These are phyloP conservation scores for Dicaeum eximium DNA, from an alignment of 2,113 vertebrate species.

Conservation along the genomic window DNA sequence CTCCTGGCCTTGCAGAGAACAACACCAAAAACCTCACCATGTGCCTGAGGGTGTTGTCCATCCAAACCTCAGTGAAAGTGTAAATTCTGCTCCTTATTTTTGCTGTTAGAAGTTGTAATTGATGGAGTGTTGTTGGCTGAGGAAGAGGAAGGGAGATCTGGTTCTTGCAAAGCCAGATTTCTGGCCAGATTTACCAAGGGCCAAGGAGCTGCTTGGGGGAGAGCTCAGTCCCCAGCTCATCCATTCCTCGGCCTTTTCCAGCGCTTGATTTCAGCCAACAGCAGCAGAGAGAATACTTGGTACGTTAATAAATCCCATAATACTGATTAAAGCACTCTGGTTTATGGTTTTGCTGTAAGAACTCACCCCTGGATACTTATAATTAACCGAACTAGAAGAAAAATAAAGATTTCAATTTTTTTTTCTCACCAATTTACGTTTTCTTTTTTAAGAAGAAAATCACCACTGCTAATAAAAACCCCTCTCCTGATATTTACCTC, in stretches of 20 bases:
- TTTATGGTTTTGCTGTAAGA: conserved; percentile 4
- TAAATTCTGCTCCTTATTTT: not conserved
- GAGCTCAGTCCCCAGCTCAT: not conserved
- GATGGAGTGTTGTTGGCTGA: rapidly evolving
- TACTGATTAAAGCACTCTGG: not conserved
- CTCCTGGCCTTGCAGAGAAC: not conserved
- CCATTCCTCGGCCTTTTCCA: not conserved
- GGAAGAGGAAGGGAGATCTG: not conserved
- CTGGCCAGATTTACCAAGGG: not conserved
- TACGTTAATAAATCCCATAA: not conserved
- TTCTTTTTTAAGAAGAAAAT: not conserved
- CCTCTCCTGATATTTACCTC: not conserved
- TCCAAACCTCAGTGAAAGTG: not conserved
- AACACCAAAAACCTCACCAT: rapidly evolving
- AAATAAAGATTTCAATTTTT: not conserved
- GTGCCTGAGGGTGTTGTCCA: not conserved
- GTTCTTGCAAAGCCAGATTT: not conserved
- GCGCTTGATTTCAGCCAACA: not conserved
- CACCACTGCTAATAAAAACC: not conserved
- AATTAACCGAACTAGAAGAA: not conserved
- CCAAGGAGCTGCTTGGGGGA: not conserved
- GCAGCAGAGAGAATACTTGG: not conserved
- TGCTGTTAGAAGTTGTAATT: not conserved
- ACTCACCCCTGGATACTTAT: not conserved
- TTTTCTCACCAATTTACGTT: not conserved